Conservation (phyloP, 2,113 vertebrate genomes). For the Capreolus pygargus region DNA sequence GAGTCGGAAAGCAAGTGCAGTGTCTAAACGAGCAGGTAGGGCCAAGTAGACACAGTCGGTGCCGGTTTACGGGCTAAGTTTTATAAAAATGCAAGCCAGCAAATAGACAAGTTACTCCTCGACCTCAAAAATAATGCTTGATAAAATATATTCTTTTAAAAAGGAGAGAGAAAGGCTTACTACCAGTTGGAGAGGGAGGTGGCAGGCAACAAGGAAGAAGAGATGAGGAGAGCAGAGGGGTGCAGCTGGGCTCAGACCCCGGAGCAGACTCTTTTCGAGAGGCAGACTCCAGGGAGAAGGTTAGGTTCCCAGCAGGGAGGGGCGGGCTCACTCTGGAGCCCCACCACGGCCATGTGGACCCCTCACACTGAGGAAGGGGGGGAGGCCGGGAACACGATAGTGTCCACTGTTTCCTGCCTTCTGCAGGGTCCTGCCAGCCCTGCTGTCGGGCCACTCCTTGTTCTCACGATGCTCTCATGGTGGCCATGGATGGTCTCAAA, state of each 20-base stretch:
- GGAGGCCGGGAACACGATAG: neutral
- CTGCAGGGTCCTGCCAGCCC: neutral
- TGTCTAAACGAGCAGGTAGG: neutral
- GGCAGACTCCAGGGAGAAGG: neutral
- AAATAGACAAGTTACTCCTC: slow-evolving; percentile 26
- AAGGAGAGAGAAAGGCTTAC: slow-evolving; percentile 44
- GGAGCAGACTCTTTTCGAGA: neutral
- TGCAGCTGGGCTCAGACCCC: neutral
- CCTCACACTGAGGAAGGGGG: neutral
- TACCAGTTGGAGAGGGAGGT: neutral
- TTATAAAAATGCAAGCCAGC: slow-evolving; percentile 18
- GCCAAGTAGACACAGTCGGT: slow-evolving; percentile 23
- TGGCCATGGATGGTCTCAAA: neutral
- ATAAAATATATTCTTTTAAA: slow-evolving; percentile 47
- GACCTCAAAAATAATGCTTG: slow-evolving; percentile 27
- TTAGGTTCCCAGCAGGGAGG: neutral
- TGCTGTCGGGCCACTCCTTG: neutral
- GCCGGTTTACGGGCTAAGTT: slow-evolving; percentile 29
- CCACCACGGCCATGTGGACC: neutral
- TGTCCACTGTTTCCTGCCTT: neutral
- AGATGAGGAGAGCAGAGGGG: neutral
- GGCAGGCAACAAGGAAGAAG: neutral
- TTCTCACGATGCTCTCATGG: neutral
- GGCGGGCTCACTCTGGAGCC: neutral
- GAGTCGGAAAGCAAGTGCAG: neutral